phyloP scores from a whole-genome alignment of 2,888 invertebrate species.

The Notodonta dromedarius region DNA sequence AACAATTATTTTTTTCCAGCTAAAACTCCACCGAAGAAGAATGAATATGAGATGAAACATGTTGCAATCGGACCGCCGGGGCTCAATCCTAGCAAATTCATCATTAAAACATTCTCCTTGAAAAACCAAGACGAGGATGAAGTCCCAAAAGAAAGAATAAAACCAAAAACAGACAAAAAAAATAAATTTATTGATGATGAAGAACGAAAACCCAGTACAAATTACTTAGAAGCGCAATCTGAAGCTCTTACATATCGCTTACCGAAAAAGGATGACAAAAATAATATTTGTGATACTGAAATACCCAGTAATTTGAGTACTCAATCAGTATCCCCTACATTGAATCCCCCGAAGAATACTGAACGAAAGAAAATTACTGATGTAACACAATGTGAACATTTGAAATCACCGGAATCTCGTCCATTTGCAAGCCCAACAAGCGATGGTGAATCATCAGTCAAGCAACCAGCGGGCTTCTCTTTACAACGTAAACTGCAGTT shows the following conservation, averaged over 20 bases:
- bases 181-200: not conserved
- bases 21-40: conserved; percentile 3
- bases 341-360: not conserved
- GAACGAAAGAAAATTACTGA: conserved; percentile 7
- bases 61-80: conserved; percentile 54
- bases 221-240: not conserved
- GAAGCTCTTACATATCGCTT: too few relatives aligned
- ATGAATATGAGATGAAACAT: conserved; percentile 6
- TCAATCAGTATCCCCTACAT: too few relatives aligned
- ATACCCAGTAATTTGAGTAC: too few relatives aligned
- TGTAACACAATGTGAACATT: too few relatives aligned
- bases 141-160: not conserved
- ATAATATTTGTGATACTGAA: too few relatives aligned
- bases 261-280: too few relatives aligned
- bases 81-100: conserved; percentile 20
- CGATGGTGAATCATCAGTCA: not conserved
- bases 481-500: conserved; percentile 13
- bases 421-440: not conserved
- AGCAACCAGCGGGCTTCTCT: not conserved
- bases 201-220: not conserved
- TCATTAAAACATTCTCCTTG: conserved; percentile 27
- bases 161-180: not conserved
- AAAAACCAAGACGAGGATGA: not conserved
- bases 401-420: too few relatives aligned
- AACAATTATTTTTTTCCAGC: conserved; percentile 10